Evolutionary conservation across 2,797 vertebrate species (phyloP), one percentile per base, ranked within the genome.

Genomic region (Oreochromis grahami): DNA sequence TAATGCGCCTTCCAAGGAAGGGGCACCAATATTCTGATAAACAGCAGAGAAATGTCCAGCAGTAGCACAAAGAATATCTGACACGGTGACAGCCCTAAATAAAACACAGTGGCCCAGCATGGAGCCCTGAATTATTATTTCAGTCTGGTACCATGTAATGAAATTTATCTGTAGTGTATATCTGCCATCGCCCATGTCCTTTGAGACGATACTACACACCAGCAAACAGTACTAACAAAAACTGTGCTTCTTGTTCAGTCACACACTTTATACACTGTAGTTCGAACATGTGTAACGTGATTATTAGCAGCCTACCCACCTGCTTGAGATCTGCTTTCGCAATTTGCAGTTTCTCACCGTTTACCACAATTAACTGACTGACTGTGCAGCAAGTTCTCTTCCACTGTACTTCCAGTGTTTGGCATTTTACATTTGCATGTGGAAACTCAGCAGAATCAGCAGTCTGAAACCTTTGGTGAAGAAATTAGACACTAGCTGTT

Each of bases 401-500:
- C 32, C 17, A 12, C 58, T 36, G 32, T 63, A 38, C 12, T 63
- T 63, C 58, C 19, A 60, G 15, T 36, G 9, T 19, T 13, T 52
- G 15, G 8, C 70, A 5, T 77, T 53, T 76, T 8, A 74, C 8
- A 48, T 53, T 83, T 72, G n/a, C 26, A 70, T 76, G 21, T 56
- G 52, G 19, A 58, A 13, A 32, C 10, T 2, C 17, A 53, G 56
- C 6, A 17, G 8, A 7, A 72, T 55, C 21, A 55, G 11, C 19
- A 38, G 8, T 17, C 8, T 24, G 38, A 55, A 74, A 38, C 8
- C 38, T 24, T 21, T 8, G 21, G 32, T 12, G 6, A 78, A 19
- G 29, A 43, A 26, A 5, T 53, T 1, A 2, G 3, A 2, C 80
- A 2, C 83, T 56, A 91, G 36, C 21, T 63, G 38, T 91, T 85